Conservation (phyloP, 2,797 vertebrate species). For the Oryzias sinensis region DNA sequence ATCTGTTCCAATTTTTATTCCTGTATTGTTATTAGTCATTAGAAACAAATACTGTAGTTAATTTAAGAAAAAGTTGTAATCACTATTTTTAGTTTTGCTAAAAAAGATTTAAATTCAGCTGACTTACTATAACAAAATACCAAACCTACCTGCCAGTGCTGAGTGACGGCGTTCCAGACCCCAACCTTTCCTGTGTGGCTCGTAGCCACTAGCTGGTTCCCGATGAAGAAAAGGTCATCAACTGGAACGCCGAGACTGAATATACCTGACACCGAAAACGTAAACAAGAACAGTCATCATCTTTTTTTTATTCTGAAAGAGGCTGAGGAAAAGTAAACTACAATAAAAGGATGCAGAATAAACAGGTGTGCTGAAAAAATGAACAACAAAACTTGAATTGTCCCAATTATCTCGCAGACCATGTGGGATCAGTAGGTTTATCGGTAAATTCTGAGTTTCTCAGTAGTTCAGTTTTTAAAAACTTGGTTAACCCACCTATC, state of each 20-base stretch:
- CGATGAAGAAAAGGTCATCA: conserved; percentile 97
- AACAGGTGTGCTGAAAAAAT: too few species aligned
- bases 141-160: conserved; percentile 92
- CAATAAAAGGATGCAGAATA: neutral
- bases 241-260: conserved; percentile 96
- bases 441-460: neutral
- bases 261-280: conserved; percentile 75
- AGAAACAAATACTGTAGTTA: neutral
- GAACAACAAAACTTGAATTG: too few species aligned
- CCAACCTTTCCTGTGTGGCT: conserved; percentile 98
- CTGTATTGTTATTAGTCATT: too few species aligned
- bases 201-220: conserved; percentile 95
- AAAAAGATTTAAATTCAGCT: neutral
- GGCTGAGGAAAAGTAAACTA: neutral
- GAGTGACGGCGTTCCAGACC: conserved; percentile 98
- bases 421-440: too few species aligned
- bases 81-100: neutral
- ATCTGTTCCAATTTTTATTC: too few species aligned
- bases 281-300: neutral
- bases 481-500: conserved; percentile 78
- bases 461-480: neutral
- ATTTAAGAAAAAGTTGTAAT: neutral
- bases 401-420: too few species aligned
- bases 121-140: neutral
- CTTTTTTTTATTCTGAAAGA: too few species aligned